These are phyloP conservation scores for Eretmochelys imbricata DNA, from an alignment of 2,113 vertebrate species.

Conservation along the genomic window DNA sequence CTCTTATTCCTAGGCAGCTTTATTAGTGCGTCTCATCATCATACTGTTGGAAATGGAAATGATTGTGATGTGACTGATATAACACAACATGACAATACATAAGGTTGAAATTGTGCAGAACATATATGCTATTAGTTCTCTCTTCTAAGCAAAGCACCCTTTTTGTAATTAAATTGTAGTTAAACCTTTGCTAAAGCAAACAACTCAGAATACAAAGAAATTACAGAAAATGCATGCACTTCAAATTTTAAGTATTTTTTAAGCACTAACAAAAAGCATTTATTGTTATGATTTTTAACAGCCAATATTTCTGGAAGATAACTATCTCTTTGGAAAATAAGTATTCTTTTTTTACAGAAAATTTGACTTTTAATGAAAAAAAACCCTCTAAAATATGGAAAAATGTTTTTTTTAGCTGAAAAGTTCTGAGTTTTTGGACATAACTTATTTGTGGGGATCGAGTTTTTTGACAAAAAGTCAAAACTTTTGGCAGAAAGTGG, in stretches of 20 bases:
- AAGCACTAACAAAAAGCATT: background rate
- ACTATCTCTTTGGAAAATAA: background rate
- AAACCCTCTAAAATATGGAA: background rate
- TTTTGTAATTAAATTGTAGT: conserved; percentile 1
- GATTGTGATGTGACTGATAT: background rate
- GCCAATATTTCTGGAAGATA: background rate
- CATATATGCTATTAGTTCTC: background rate
- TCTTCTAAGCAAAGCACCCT: background rate
- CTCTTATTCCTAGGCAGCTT: background rate
- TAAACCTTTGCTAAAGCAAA: background rate
- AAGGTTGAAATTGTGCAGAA: conserved; percentile 1
- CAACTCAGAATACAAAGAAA: background rate
- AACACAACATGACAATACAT: background rate
- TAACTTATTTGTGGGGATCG: too few relatives aligned
- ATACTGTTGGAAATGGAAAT: conserved; percentile 16
- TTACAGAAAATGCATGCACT: rapidly evolving
- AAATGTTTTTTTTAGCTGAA: background rate
- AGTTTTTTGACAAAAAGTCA: background rate
- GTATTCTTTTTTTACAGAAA: background rate
- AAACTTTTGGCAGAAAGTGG: background rate
- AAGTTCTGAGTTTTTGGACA: background rate
- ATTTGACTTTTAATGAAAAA: background rate
- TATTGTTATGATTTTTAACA: background rate
- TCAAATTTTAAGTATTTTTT: background rate
- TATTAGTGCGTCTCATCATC: background rate